Percentiles rank a stretch among this genome's conserved stretches.
phyloP scores from a whole-genome alignment of 2,113 vertebrate genomes.

The Microtus oregoni region DNA sequence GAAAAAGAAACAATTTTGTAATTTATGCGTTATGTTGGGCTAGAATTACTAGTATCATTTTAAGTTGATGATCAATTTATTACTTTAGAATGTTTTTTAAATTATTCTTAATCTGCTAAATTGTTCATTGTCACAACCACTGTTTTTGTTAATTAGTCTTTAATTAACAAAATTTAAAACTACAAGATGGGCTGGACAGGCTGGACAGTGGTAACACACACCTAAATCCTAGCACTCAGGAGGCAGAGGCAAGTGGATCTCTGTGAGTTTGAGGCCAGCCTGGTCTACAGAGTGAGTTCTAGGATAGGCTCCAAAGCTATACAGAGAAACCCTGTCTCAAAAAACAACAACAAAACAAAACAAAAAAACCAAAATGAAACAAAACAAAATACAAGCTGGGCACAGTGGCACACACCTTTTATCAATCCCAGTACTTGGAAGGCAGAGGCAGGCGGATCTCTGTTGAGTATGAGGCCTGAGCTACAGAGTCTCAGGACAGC shows the following conservation, averaged over 20 bases:
- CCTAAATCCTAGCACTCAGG: no score
- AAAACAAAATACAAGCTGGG: no score
- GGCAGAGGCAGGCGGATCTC: not conserved
- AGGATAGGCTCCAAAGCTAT: no score
- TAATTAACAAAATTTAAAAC: constrained; percentile 65
- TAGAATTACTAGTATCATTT: constrained; percentile 67
- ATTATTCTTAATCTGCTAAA: constrained; percentile 64
- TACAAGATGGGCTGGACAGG: not conserved
- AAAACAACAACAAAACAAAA: no score
- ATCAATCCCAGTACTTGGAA: no score
- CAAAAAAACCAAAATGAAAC: no score
- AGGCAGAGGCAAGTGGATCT: no score
- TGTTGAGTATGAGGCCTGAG: not conserved
- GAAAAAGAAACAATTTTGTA: constrained; percentile 74
- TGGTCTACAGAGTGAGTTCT: no score
- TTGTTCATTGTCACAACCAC: constrained; percentile 15
- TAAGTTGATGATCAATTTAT: constrained; percentile 52
- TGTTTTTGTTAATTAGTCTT: not conserved
- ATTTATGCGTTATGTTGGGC: constrained; percentile 53
- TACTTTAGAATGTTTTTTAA: constrained; percentile 55
- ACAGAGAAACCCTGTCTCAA: no score
- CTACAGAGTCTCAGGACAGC: not conserved
- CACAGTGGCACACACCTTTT: no score
- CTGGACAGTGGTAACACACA: no score
- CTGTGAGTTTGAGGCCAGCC: no score